phyloP scores from a whole-genome alignment of 2,888 invertebrate genomes.

The Spisula solida region DNA sequence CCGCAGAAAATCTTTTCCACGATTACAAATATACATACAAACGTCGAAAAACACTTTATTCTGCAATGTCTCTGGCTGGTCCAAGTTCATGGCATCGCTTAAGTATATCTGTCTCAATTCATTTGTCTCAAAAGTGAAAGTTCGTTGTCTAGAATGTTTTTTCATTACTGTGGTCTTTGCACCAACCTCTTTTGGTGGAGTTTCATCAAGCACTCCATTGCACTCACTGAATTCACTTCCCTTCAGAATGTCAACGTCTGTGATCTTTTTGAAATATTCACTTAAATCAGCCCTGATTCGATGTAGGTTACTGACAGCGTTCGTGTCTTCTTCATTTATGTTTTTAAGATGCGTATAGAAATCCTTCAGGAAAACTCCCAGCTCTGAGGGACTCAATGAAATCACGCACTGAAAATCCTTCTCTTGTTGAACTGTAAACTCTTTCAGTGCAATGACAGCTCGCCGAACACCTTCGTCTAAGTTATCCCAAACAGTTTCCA shows the following conservation, averaged over 20 bases:
- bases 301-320: constrained; percentile 69
- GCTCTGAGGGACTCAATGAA: constrained; percentile 75
- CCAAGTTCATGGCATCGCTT: constrained; percentile 80
- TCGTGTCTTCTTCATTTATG: constrained; percentile 64
- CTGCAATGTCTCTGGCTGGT: constrained; percentile 81
- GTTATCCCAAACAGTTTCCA: constrained; percentile 65
- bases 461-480: constrained; percentile 56
- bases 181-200: constrained; percentile 32
- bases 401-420: constrained; percentile 77
- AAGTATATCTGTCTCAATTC: constrained; percentile 82
- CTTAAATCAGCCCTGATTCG: constrained; percentile 78
- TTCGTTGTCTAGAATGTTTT: constrained; percentile 79
- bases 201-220: constrained; percentile 77
- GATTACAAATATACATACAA: constrained; percentile 82
- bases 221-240: constrained; percentile 77
- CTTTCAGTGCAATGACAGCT: constrained; percentile 73
- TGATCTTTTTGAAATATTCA: constrained; percentile 79
- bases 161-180: constrained; percentile 73
- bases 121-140: constrained; percentile 78
- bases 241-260: constrained; percentile 78
- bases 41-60: constrained; percentile 85
- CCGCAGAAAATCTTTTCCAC: constrained; percentile 83
- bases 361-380: constrained; percentile 80
- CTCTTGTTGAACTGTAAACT: constrained; percentile 79
- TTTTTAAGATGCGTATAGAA: constrained; percentile 79